Base-by-base conservation (phyloP, 2,797 vertebrate genomes). In the Pangasius larnaudii region DNA sequence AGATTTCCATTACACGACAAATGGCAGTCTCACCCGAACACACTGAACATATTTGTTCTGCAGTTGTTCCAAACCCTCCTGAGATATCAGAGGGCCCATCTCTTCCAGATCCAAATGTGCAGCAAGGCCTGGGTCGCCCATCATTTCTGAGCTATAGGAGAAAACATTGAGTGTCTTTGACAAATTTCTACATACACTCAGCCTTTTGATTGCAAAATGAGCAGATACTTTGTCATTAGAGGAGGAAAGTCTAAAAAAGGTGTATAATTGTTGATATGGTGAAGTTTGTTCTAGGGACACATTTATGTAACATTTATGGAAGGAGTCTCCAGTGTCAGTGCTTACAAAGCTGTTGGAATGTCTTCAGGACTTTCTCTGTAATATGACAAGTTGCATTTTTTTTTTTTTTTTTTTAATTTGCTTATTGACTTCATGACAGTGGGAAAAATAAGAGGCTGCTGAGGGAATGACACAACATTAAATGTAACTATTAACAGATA, bases 31-130 rank as follows among this genome's bases (percentile, higher is more conserved):
- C 90, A 99, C 98, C 96, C 95, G 96, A 81, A 99, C 96, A 91
- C 97, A 96, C 82, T 96, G 93, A 24, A 99, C 96, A 0, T 98
- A 99, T 94, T 96, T 98, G 91, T 90, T 95, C 93, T 98, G 97
- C 63, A 98, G 95, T 88, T 96, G 96, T 87, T 99, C 97, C 59
- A 98, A 91, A 0, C 96, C 95, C 87, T 98, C 98, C 0, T 92
- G 65, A 39, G 97, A 96, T 92, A 99, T 95, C 39, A 99, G 96
- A 42, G 97, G 96, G 71, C 95, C 96, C 79, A 99, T 93, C 49
- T 96, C 93, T 49, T 96, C 95, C 75, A 94, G 87, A 1, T 97
- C 94, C 88, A 97, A 94, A 92, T 98, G 97, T n/a, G 95, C 91
- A 85, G 95, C 94, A 88, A 99, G 94, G 90, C 97, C 96, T 5